phyloP scores from a whole-genome alignment of 2,888 invertebrate genomes.

The Steromphala cineraria region DNA sequence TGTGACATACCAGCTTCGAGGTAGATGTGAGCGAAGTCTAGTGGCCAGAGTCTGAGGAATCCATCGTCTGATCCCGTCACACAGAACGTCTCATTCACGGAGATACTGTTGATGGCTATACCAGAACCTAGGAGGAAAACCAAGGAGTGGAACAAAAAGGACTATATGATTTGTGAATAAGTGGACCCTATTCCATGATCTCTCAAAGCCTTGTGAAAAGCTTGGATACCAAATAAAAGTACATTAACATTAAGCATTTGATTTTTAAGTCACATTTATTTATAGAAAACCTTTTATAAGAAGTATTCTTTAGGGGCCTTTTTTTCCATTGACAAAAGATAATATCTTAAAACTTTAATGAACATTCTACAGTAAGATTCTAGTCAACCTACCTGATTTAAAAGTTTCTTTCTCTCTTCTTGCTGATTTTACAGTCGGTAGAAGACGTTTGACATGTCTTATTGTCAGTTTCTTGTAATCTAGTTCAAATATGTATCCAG shows the following conservation, averaged over 20 bases:
- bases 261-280: too few species aligned
- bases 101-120: conserved; percentile 69
- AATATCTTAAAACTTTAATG: too few species aligned
- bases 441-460: conserved; percentile 69
- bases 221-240: too few species aligned
- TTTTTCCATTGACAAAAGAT: too few species aligned
- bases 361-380: too few species aligned
- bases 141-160: too few species aligned
- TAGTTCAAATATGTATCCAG: conserved; percentile 74
- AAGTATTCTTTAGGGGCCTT: too few species aligned
- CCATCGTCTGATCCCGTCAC: conserved; percentile 76
- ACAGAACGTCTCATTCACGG: conserved; percentile 73
- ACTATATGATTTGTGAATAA: too few species aligned
- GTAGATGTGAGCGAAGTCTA: conserved; percentile 74
- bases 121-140: conserved; percentile 46
- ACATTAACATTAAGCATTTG: too few species aligned
- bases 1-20: conserved; percentile 66
- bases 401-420: conserved; percentile 61
- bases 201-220: too few species aligned
- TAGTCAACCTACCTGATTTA: conserved; percentile 60
- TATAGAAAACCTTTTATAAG: too few species aligned
- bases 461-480: conserved; percentile 70
- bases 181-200: too few species aligned
- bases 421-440: conserved; percentile 60
- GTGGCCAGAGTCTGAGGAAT: conserved; percentile 73